These are phyloP conservation scores for Miltochrista miniata DNA, from an alignment of 2,888 invertebrate species.

Conservation along the genomic window DNA sequence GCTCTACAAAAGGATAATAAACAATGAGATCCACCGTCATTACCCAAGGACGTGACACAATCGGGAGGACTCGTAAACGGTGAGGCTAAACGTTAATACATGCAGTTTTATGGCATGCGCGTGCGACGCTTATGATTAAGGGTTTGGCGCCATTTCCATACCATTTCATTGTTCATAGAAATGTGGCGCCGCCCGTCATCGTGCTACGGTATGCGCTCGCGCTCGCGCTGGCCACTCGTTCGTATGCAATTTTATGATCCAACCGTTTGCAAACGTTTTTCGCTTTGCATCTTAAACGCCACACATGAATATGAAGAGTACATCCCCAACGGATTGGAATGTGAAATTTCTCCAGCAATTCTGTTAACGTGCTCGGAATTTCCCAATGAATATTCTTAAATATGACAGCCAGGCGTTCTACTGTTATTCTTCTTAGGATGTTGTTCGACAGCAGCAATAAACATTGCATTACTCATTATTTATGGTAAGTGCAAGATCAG, in stretches of 20 bases:
- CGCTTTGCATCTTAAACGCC: conserved; percentile 58
- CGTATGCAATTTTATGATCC: conserved; percentile 74
- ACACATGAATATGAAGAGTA: conserved; percentile 60
- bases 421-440: conserved; percentile 47
- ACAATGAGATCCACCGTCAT: conserved; percentile 9
- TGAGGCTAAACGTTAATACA: conserved; percentile 47
- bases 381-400: conserved; percentile 33
- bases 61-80: conserved; percentile 48
- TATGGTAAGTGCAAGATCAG: conserved; percentile 59
- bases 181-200: conserved; percentile 63
- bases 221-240: conserved; percentile 57
- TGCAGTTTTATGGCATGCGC: conserved; percentile 59
- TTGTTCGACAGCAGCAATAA: conserved; percentile 63
- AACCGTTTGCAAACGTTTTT: conserved; percentile 61
- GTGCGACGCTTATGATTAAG: conserved; percentile 69
- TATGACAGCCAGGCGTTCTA: conserved; percentile 41
- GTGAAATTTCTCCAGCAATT: conserved; percentile 62
- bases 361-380: conserved; percentile 58
- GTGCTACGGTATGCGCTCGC: neutral
- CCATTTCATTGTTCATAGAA: conserved; percentile 80
- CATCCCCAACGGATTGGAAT: conserved; percentile 57
- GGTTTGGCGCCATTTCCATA: conserved; percentile 74
- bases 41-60: conserved; percentile 60
- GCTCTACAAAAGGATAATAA: conserved; percentile 4
- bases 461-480: conserved; percentile 57